Conservation (phyloP, 2,113 vertebrate genomes). For the Arizona elegans region DNA sequence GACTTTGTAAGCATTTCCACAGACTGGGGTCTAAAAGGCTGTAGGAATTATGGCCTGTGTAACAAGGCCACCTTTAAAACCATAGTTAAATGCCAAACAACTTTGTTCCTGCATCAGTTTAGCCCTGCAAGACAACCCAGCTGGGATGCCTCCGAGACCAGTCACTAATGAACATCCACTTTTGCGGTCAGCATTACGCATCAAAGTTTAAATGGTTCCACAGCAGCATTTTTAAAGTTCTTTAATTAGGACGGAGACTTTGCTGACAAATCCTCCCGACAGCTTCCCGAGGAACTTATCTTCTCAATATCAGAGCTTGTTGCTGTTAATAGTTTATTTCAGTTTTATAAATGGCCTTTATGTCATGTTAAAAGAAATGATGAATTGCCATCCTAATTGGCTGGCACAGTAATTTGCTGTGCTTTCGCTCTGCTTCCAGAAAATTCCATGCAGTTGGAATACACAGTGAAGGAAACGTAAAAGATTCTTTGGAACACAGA, state of each 20-base stretch:
- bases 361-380: not conserved
- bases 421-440: not conserved
- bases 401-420: not conserved
- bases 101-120: not conserved
- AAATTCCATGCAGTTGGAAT: not conserved
- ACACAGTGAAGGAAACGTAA: not conserved
- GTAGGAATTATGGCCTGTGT: fast-evolving
- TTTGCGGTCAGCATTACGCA: slow-evolving; percentile 11
- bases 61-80: not conserved
- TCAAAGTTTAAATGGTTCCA: not conserved
- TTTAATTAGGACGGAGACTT: not conserved
- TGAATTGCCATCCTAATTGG: not conserved
- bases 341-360: slow-evolving; percentile 32
- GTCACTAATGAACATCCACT: not conserved
- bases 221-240: slow-evolving; percentile 40
- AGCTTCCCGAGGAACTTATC: slow-evolving; percentile 8
- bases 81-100: not conserved
- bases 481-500: not conserved
- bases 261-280: not conserved
- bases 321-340: slow-evolving; percentile 3
- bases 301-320: not conserved
- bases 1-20: too few species aligned
- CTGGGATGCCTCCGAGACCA: not conserved
- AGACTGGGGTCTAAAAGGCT: too few species aligned
- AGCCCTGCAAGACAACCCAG: not conserved